Conservation (phyloP, 2,888 invertebrate species). For the Nephrocerus scutellatus region DNA sequence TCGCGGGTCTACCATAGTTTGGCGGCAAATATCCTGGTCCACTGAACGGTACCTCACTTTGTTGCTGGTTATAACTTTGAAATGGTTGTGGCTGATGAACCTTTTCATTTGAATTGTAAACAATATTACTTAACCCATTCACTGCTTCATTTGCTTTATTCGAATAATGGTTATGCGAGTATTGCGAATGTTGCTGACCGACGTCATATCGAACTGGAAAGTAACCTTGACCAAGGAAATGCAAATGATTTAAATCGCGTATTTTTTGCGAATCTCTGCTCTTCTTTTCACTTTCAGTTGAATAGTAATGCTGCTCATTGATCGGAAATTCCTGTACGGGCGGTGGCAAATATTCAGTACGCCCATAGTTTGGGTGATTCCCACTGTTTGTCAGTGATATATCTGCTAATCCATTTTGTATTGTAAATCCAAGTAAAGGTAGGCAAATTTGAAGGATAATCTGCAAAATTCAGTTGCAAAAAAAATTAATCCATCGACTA, state of each 20-base stretch:
- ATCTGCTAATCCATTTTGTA: constrained; percentile 27
- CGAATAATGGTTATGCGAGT: no score
- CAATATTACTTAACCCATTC: no score
- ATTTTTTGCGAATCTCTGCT: no score
- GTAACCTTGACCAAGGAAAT: no score
- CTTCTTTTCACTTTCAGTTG: constrained; percentile 27
- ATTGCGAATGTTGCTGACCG: constrained; percentile 2
- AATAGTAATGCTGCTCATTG: constrained; percentile 29
- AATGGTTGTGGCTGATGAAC: not conserved
- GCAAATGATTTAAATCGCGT: no score
- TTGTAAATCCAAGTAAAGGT: constrained; percentile 26
- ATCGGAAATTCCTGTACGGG: constrained; percentile 10
- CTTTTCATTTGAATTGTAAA: no score
- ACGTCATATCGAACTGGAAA: no score
- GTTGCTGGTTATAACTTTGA: no score
- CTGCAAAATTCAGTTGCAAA: constrained; percentile 11
- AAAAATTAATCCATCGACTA: constrained; percentile 13
- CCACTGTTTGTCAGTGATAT: constrained; percentile 27
- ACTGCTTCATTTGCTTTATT: no score
- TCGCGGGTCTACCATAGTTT: no score
- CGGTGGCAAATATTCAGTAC: constrained; percentile 20
- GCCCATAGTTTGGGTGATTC: constrained; percentile 1
- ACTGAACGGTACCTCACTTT: not conserved
- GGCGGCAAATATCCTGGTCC: constrained; percentile 9
- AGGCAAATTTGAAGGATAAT: constrained; percentile 22